phyloP scores from a whole-genome alignment of 2,113 vertebrate genomes.

The Todiramphus chloris region DNA sequence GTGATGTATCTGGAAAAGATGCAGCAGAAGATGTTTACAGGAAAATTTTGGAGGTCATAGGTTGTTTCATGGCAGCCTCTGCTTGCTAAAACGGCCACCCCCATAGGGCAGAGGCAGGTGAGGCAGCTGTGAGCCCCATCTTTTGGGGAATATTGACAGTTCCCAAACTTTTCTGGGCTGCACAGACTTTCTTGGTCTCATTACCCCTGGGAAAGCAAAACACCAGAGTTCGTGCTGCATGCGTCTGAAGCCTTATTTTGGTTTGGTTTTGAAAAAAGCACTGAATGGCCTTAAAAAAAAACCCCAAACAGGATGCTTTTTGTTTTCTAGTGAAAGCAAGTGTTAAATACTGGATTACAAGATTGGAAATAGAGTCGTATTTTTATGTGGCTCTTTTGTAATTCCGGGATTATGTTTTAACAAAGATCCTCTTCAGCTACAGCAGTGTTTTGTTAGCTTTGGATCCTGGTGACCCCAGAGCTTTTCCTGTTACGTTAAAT shows the following conservation, averaged over 20 bases:
- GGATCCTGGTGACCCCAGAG: background rate
- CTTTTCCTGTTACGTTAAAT: background rate
- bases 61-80: background rate
- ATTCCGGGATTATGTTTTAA: conserved; percentile 2
- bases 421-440: conserved; percentile 11
- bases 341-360: conserved; percentile 15
- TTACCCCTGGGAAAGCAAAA: background rate
- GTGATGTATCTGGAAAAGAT: background rate
- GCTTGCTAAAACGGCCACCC: background rate
- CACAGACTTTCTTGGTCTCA: background rate
- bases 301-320: background rate
- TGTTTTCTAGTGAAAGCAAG: background rate
- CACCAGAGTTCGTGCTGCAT: background rate
- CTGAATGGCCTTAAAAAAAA: background rate
- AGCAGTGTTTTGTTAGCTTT: background rate
- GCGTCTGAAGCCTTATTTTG: background rate
- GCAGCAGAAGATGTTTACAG: background rate
- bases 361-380: background rate
- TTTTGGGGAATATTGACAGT: background rate
- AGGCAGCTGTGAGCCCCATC: background rate
- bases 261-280: background rate
- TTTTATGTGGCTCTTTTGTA: background rate
- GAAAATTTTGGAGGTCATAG: background rate
- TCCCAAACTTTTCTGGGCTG: background rate
- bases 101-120: background rate